Base-by-base conservation (phyloP, 2,797 vertebrate species). In the Gadopsis marmoratus region DNA sequence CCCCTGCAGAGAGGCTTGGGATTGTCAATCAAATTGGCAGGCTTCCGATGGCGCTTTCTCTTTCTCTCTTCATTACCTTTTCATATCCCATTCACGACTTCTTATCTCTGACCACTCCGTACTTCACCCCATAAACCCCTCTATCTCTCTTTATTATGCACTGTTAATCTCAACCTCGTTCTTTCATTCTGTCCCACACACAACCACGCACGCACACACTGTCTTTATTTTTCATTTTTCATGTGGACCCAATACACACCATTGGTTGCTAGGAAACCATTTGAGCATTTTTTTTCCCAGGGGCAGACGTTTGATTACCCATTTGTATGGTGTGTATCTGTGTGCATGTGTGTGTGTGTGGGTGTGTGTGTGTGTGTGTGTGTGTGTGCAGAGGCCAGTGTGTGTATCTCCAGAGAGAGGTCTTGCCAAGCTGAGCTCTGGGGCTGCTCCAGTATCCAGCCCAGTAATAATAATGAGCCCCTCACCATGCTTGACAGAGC, bases 291-390 rank as follows among this genome's bases (percentile, higher is more conserved):
- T 81, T 86, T 84, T 90, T 53, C 75, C 79, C 90, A 65, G 71
- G 91, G 95, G 86, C 95, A 94, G 95, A 95, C 86, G 89, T 96
- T 95, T 96, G 96, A 97, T 96, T 96, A 96, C 94, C 94, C 95
- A 95, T 96, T 97, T 96, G 95, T 96, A 95, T 94, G 62, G 79
- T 88, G 82, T 81, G 78, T 76, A 37, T 74, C 55, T 47, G 60
- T 81, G 75, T 60, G 67, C 51, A 33, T 72, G 74, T 29, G 78
- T 76, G 45, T 74, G 54, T 51, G 61, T 82, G 75, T 60, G 63
- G 50, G 29, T 72, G 76, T 33, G 56, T 73, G 56, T 75, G 72
- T 71, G 74, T 65, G 35, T 71, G 41, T 81, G 71, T 58, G 69
- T 72, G 67, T n/a, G 69, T 72, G 83, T 74, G 82, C 79, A 48